These are phyloP conservation scores for Drosophila neutralis DNA, from an alignment of 2,888 invertebrate genomes.

Conservation along the genomic window DNA sequence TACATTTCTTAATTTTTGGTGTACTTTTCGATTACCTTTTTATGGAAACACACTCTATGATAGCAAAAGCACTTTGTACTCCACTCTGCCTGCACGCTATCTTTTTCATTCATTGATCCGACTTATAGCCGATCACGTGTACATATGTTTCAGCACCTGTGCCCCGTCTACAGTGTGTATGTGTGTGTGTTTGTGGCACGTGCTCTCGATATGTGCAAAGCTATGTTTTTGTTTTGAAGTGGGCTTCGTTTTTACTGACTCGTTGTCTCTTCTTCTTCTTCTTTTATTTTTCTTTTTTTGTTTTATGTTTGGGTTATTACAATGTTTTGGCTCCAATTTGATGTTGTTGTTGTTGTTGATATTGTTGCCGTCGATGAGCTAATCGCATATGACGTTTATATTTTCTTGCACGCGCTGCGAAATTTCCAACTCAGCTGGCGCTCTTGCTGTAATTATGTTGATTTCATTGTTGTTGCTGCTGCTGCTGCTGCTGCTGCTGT, in stretches of 20 bases:
- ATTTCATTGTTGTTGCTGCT: slow-evolving; percentile 16
- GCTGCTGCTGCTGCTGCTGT: slow-evolving; percentile 15
- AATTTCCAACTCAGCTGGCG: slow-evolving; percentile 52
- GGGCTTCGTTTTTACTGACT: slow-evolving; percentile 15
- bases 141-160: slow-evolving; percentile 70
- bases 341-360: slow-evolving; percentile 39
- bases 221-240: slow-evolving; percentile 36
- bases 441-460: slow-evolving; percentile 29
- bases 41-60: background rate
- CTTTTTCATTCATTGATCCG: slow-evolving; percentile 77
- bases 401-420: slow-evolving; percentile 71
- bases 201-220: slow-evolving; percentile 53
- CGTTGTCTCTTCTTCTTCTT: slow-evolving; percentile 8
- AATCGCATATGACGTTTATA: slow-evolving; percentile 67
- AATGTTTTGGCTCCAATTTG: slow-evolving; percentile 33
- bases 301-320: slow-evolving; percentile 29
- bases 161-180: slow-evolving; percentile 30
- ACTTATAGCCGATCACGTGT: slow-evolving; percentile 74
- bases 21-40: background rate
- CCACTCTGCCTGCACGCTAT: slow-evolving; percentile 43
- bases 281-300: background rate
- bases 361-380: slow-evolving; percentile 65
- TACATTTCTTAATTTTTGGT: background rate
- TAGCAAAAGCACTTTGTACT: slow-evolving; percentile 2
- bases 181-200: slow-evolving; percentile 57